Evolutionary conservation across 2,113 vertebrate genomes (phyloP).

Genomic region (Sapajus apella): DNA sequence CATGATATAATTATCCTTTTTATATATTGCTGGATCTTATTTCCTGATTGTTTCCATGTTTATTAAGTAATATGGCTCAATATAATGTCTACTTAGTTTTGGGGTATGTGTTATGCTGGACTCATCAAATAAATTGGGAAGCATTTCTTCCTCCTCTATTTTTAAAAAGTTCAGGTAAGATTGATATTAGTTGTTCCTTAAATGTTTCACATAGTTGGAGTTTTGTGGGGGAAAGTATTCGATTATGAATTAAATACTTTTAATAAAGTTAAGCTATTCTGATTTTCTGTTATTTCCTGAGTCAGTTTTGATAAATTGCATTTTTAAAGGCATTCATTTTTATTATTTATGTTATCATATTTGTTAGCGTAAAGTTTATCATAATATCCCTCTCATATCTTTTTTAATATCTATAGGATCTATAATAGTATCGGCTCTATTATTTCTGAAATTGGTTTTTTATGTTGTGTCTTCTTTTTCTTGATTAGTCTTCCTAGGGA

Average conservation of each 20-base stretch:
- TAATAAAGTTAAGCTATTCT: not conserved
- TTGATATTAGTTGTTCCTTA: not conserved
- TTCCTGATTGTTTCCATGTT: not conserved
- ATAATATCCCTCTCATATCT: not conserved
- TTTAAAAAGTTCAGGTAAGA: not conserved
- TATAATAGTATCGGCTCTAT: not conserved
- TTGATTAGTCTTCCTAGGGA: not conserved
- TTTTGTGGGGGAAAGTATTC: not conserved
- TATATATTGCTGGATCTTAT: not conserved
- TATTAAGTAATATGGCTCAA: not conserved
- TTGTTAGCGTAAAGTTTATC: not conserved
- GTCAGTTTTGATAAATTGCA: not conserved
- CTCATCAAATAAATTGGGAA: not conserved
- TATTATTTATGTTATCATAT: not conserved
- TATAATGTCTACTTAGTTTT: not conserved
- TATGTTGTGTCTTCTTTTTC: not conserved
- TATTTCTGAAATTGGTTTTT: not conserved
- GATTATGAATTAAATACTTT: not conserved
- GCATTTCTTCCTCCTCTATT: not conserved
- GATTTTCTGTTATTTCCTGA: constrained; percentile 5
- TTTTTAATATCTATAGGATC: not conserved
- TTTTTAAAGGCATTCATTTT: not conserved
- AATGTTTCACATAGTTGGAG: not conserved
- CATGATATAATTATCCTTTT: not conserved
- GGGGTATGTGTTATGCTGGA: not conserved